Evolutionary conservation across 2,797 vertebrate species (phyloP).

Genomic region (Pygocentrus nattereri): DNA sequence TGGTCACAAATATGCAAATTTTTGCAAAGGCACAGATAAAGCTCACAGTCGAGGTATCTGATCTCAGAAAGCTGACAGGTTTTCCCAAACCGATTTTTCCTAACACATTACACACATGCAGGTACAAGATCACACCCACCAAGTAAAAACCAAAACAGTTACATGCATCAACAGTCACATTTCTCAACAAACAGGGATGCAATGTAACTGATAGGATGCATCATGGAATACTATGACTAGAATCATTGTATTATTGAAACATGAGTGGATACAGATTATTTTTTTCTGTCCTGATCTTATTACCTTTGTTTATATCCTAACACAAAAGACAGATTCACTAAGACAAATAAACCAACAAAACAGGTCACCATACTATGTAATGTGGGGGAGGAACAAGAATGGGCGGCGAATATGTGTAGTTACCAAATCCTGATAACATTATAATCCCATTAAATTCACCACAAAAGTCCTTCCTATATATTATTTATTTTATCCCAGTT

Average conservation of each 20-base stretch:
- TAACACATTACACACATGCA: conserved; percentile 27
- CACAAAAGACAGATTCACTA: neutral
- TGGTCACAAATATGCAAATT: neutral
- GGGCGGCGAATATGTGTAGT: neutral
- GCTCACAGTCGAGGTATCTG: neutral
- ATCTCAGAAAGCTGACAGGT: neutral
- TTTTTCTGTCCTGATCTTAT: neutral
- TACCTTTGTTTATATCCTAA: neutral
- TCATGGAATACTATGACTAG: conserved; percentile 13
- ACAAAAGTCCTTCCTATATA: neutral
- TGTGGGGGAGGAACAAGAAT: neutral
- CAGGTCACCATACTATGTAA: neutral
- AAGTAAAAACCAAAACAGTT: conserved; percentile 21
- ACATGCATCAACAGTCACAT: conserved; percentile 32
- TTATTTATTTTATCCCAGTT: too few relatives aligned
- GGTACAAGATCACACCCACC: neutral
- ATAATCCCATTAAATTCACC: neutral
- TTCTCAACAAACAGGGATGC: conserved; percentile 25
- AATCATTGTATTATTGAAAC: conserved; percentile 13
- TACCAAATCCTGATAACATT: neutral
- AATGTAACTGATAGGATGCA: neutral
- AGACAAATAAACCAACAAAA: neutral
- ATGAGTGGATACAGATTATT: neutral
- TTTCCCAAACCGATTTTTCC: neutral
- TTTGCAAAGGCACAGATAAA: neutral